Evolutionary conservation across 2,797 vertebrate genomes (phyloP), one percentile per base, ranked within the genome.

Genomic region (Karalla daura): DNA sequence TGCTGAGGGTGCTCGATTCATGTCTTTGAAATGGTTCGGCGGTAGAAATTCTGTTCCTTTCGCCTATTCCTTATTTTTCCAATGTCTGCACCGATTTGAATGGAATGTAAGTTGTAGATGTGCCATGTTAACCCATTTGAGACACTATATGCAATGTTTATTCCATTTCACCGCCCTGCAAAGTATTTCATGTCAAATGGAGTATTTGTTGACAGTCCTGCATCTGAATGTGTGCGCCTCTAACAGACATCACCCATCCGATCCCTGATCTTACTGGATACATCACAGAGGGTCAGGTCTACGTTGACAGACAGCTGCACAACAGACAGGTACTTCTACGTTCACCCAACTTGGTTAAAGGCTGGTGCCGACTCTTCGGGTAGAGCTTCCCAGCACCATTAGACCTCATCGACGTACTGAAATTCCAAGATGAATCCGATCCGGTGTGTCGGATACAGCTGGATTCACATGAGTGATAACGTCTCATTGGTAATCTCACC

Each of bases 191-290:
- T n/a, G n/a, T n/a, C 3, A 21, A 7, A 51, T 23, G 9, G 13
- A 3, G 18, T 36, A 6, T 46, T 14, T 63, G 14, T 51, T 39
- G 18, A 0, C 24, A 27, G 14, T 50, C 11, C 18, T 50, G 8
- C 62, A 15, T 59, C 30, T 33, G 32, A 53, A 28, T 41, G 1
- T 47, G 23, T 77, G 20, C 61, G 58, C 46, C 37, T 81, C 12
- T 40, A 10, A 24, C 80, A 95, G 94, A 95, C 68, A 95, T 95
- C 77, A 95, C 94, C 67, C 94, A 95, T 84, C 94, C 94, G 0
- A 95, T 95, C 35, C 94, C 94, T 87, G 94, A 95, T 89, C 89
- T 95, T 74, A 95, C 94, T 23, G 94, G 94, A 23, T 95, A 95
- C 85, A 95, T 95, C 82, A 95, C 94, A 6, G 94, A 95, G 78